Conservation (phyloP, 1,140 invertebrate genomes). For the Psix sp. region DNA sequence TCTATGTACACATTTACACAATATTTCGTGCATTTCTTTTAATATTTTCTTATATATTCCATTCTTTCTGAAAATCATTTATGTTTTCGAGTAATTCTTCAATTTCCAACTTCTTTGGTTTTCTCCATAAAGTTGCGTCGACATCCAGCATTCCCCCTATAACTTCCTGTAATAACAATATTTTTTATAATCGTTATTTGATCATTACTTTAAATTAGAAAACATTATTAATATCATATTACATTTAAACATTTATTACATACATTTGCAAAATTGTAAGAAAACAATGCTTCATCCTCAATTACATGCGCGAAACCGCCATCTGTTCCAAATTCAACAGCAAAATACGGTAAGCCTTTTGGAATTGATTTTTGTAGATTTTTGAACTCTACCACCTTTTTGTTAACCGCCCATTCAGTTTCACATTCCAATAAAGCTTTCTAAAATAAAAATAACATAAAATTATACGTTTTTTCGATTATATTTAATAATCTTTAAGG, state of each 20-base stretch:
- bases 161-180: constrained; percentile 85
- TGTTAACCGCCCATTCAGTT: constrained; percentile 95
- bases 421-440: constrained; percentile 97
- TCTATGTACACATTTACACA: no score
- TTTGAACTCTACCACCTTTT: constrained; percentile 93
- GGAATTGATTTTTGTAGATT: constrained; percentile 90
- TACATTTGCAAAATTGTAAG: constrained; percentile 93
- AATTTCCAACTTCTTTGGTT: constrained; percentile 85
- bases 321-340: constrained; percentile 93
- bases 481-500: neutral
- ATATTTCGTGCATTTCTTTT: no score
- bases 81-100: constrained; percentile 84
- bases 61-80: constrained; percentile 81
- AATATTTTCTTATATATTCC: constrained; percentile 81
- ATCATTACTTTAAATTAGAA: constrained; percentile 30
- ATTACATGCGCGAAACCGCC: constrained; percentile 97
- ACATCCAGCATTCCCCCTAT: constrained; percentile 95
- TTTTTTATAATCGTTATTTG: constrained; percentile 14
- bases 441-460: constrained; percentile 66
- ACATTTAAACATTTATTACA: constrained; percentile 26
- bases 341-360: constrained; percentile 96
- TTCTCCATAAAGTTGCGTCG: constrained; percentile 90
- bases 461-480: no score
- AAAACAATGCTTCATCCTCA: constrained; percentile 93
- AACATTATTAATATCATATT: constrained; percentile 21